Evolutionary conservation across 53 echinoderm and acorn worm species (phyloP), one percentile per base, ranked within the genome.

Genomic region (Mesocentrotus franciscanus): DNA sequence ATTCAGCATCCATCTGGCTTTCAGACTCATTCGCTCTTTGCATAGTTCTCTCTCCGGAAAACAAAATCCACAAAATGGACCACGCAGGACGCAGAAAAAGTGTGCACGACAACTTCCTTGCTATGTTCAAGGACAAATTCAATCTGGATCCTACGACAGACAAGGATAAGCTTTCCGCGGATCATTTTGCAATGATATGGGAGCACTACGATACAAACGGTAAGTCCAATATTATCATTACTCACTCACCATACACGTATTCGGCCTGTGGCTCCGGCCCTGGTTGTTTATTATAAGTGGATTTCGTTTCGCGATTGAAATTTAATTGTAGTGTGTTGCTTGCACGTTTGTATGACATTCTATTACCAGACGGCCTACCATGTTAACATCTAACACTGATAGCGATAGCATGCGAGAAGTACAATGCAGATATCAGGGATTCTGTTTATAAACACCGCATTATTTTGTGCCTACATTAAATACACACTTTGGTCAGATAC

Each of bases 171-270:
- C 94, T 99, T 61, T 97, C 98, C n/a, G 98, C 98, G 9, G 96
- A 97, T 66, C 96, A 96, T 66, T 99, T 99, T 92, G 96, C 97
- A 66, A 83, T 95, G 91, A 98, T 99, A 16, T 99, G 98, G 98
- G 95, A 97, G 66, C 97, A 99, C 70, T 99, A 99, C 85, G 99
- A 99, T 81, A 97, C 96, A 27, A 99, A 99, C 78, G 97, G 99
- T 99, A 97, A 98, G 99, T 96, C 29, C 42, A 62, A 2, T 27
- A 22, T 49, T 49, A 87, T 58, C 24, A 26, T n/a, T 57, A 27
- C 58, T 87, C 56, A 58, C 81, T 87, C n/a, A 27, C 1, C 56
- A n/a, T 17, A 42, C 13, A 49, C 49, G 49, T 55, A 49, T 9
- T 15, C 35, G 0, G 59, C 58, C n/a, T n/a, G 29, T 58, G 87